Base-by-base conservation (phyloP, 1,140 invertebrate genomes). In the Zelostemma sp. region DNA sequence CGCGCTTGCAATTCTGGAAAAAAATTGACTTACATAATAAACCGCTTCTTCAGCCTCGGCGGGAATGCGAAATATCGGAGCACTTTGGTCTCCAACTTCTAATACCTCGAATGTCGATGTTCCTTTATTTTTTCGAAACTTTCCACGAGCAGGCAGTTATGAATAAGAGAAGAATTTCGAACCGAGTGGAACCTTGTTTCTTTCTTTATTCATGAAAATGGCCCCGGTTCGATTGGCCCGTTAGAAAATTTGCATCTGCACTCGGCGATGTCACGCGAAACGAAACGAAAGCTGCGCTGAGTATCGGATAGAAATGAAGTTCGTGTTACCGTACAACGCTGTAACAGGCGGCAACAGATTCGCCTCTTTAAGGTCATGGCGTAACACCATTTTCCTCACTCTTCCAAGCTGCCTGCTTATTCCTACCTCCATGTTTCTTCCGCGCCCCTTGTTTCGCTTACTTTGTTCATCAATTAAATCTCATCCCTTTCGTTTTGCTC, bases 241-340 rank as follows among this genome's bases (percentile, higher is more conserved):
- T 72, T 63, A 64, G 66, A 47, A 57, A 66, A 73, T 73, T 69
- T 69, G 67, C 71, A 73, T 73, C 69, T 58, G 62, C 62, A 69
- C 71, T 69, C 66, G 57, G 56, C 58, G 63, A 68, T 63, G 49
- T 63, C 58, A 38, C 49, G 25, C 28, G 49, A 62, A 71, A 63
- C 68, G 62, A 71, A 71, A 66, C 53, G 70, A 59, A 46, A 62
- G 51, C 38, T 45, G 45, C 35, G 33, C 9, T 28, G 48, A 43
- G 55, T 21, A 40, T 33, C 38, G 40, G 53, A 58, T 53, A 64
- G 56, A 48, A 65, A 64, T 56, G 56, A 61, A 19, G 57, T 56
- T 72, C 60, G 57, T 49, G 55, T 61, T 48, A 57, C 49, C 45
- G 9, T 43, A 56, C 60, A 40, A 56, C 56, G 21, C 17, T 33